Conservation (phyloP, 2,888 invertebrate species). For the Erebia aethiops region DNA sequence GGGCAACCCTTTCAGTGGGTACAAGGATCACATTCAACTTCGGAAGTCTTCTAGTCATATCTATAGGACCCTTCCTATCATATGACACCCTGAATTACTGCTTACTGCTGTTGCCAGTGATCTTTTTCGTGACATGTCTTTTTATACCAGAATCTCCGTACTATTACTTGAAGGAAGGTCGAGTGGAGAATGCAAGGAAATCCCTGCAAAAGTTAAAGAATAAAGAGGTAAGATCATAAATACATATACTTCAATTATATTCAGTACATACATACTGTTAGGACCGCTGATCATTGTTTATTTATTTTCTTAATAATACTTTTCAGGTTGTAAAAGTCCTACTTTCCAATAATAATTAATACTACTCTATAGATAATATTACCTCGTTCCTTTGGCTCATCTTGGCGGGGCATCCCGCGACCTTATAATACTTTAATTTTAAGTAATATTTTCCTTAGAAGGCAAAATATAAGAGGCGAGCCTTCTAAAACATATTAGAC, state of each 20-base stretch:
- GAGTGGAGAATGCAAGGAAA: slow-evolving; percentile 67
- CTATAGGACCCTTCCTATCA: slow-evolving; percentile 64
- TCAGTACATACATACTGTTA: neutral
- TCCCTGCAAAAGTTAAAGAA: slow-evolving; percentile 64
- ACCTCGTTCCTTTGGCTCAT: too few relatives aligned
- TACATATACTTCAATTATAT: neutral
- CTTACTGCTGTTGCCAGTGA: slow-evolving; percentile 66
- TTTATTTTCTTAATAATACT: neutral
- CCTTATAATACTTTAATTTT: too few relatives aligned
- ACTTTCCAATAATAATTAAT: too few relatives aligned
- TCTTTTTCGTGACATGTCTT: slow-evolving; percentile 72
- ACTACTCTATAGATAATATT: too few relatives aligned
- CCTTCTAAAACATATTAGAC: too few relatives aligned
- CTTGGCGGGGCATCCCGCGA: too few relatives aligned
- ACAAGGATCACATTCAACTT: slow-evolving; percentile 63
- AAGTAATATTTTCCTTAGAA: too few relatives aligned
- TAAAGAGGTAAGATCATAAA: slow-evolving; percentile 49
- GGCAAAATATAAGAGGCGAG: too few relatives aligned
- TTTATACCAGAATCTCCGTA: slow-evolving; percentile 85
- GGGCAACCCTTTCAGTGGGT: slow-evolving; percentile 60
- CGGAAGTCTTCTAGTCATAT: slow-evolving; percentile 67
- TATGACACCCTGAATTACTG: slow-evolving; percentile 67
- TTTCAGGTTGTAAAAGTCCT: too few relatives aligned
- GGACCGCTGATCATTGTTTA: neutral
- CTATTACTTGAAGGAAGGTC: slow-evolving; percentile 77